Conservation (phyloP, 2,888 invertebrate species). For the Stictocephala bisonia region DNA sequence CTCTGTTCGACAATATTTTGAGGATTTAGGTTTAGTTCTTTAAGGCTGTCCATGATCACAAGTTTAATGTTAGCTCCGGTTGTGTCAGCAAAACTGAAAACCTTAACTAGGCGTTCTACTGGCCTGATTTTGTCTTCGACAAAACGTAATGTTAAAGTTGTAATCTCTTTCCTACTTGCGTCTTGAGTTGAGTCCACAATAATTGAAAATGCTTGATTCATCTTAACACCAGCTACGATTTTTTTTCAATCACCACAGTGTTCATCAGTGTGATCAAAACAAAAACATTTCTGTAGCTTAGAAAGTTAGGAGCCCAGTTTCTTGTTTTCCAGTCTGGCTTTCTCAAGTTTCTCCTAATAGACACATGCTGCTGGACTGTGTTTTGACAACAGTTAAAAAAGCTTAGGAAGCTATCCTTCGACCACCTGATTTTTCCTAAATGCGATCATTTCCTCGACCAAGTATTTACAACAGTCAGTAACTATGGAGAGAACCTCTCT, state of each 20-base stretch:
- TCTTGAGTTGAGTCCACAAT: conserved; percentile 7
- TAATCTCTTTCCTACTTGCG: not conserved
- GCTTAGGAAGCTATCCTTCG: conserved; percentile 2
- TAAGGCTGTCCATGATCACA: not conserved
- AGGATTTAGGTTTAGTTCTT: not conserved
- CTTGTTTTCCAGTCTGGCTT: not conserved
- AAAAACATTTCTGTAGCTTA: conserved; percentile 32
- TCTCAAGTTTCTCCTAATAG: not conserved
- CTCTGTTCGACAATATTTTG: not conserved
- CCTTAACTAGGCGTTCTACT: not conserved
- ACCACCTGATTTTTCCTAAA: conserved; percentile 18
- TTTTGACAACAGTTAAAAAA: conserved; percentile 21
- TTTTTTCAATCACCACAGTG: not conserved
- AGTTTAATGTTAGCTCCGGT: not conserved
- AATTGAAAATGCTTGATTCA: not conserved
- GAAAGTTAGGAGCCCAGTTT: not conserved
- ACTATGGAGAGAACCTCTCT: conserved; percentile 22
- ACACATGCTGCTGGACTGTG: conserved; percentile 1
- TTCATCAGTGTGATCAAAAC: not conserved
- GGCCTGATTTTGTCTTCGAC: not conserved
- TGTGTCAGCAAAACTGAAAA: conserved; percentile 8
- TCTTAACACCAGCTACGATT: not conserved
- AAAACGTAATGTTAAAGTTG: not conserved
- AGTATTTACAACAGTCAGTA: conserved; percentile 3
- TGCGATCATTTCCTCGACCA: not conserved